Evolutionary conservation across 2,888 invertebrate species (phyloP).

Genomic region (Euphydryas editha): DNA sequence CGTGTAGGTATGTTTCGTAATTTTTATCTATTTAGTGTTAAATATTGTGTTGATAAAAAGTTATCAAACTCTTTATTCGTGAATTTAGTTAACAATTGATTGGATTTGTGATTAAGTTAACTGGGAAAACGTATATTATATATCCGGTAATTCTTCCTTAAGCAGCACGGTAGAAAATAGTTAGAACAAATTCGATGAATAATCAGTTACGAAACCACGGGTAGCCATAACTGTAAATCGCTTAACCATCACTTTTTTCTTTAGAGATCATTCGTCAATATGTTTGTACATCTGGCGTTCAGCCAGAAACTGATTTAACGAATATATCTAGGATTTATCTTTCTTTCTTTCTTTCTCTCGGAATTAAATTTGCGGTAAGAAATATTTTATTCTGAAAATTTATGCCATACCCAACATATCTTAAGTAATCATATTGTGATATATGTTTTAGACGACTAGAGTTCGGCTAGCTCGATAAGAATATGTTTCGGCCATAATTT

Average conservation of each 20-base stretch:
- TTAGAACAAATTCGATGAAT: neutral
- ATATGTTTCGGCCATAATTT: too few species aligned
- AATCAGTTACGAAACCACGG: constrained; percentile 1
- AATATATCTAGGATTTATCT: constrained; percentile 1
- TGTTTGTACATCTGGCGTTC: constrained; percentile 6
- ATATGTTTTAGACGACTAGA: neutral
- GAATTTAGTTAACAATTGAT: too few species aligned
- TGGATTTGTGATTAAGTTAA: too few species aligned
- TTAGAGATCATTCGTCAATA: constrained; percentile 12
- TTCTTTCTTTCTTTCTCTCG: too few species aligned
- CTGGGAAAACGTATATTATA: too few species aligned
- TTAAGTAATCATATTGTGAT: neutral
- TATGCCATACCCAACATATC: neutral
- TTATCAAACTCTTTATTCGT: too few species aligned
- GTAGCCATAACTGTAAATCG: neutral
- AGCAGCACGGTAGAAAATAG: neutral
- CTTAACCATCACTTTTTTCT: neutral
- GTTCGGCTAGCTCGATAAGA: too few species aligned
- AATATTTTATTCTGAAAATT: constrained; percentile 8
- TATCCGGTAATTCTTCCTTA: neutral
- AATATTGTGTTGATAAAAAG: too few species aligned
- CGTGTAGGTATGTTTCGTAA: too few species aligned
- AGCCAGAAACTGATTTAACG: constrained; percentile 13
- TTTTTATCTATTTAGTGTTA: too few species aligned
- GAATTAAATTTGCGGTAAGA: constrained; percentile 14